Conservation (phyloP, 2,113 vertebrate genomes). For the Halichoerus grypus region DNA sequence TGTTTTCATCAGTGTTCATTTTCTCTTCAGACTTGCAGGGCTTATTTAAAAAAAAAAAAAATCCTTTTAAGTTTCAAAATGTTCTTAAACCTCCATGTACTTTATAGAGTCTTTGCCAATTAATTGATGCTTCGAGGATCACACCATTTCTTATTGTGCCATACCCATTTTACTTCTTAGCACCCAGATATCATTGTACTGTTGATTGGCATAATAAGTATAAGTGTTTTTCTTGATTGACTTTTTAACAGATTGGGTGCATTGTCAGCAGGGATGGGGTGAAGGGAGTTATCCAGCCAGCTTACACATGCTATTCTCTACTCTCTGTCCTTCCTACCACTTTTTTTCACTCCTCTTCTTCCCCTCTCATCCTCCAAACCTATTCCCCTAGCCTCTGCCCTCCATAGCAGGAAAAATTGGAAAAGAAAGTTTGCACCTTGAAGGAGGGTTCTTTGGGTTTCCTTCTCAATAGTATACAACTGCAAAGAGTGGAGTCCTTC, state of each 20-base stretch:
- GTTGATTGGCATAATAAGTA: background rate
- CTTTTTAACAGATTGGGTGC: background rate
- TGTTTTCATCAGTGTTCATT: background rate
- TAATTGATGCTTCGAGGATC: background rate
- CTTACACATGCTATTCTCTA: background rate
- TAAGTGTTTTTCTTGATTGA: background rate
- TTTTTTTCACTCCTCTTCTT: background rate
- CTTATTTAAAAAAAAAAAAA: background rate
- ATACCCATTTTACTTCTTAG: background rate
- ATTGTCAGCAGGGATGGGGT: background rate
- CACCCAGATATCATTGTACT: background rate
- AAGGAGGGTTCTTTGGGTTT: background rate
- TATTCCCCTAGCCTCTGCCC: background rate
- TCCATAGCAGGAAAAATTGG: background rate
- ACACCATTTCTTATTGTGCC: background rate
- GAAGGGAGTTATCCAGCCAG: background rate
- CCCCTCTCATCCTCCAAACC: background rate
- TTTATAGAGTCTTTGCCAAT: background rate
- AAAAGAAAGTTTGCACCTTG: background rate
- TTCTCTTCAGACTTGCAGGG: background rate
- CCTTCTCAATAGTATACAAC: background rate
- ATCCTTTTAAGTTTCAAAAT: background rate
- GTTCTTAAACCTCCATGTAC: background rate
- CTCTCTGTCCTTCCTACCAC: background rate
- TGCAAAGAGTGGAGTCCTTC: background rate